Evolutionary conservation across 1,140 invertebrate genomes (phyloP), one percentile per base, ranked within the genome.

Genomic region (Drosophila oshimai): DNA sequence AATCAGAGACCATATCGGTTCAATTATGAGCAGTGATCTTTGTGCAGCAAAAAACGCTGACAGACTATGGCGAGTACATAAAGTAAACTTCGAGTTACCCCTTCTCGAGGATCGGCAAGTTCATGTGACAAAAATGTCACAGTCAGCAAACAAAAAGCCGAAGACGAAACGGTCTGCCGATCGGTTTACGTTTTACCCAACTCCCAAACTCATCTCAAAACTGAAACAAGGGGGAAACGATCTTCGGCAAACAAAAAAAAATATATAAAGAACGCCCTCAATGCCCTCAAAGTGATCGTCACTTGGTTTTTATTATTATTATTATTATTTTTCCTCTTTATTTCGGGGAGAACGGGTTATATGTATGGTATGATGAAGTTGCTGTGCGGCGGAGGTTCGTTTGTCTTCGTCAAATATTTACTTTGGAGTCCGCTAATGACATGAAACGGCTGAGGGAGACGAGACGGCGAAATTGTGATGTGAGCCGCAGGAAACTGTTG

Each of bases 381-480:
- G 42, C 58, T 29, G 24, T 24, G 41, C 54, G 55, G 57, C 57
- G 29, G 41, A 50, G 45, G 41, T 70, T 64, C 49, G 58, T 73
- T 73, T 73, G 58, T 73, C 69, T 54, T 72, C 53, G 12, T 73
- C 70, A 73, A 73, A 73, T 73, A 73, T 73, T 73, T 73, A 73
- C 69, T 73, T 73, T 53, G 49, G 69, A 55, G 69, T 37, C 70
- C 55, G 70, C 70, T 73, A 73, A 73, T 73, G 70, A 73, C 57
- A 73, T 71, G 51, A 71, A 69, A 58, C 68, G 55, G 49, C 6
- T 12, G 24, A 24, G 31, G 60, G 28, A 28, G 31, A 17, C n/a
- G 28, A 28, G 31, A 44, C 42, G 24, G 13, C 46, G 18, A 33
- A 49, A 49, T 34, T 49, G 18, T 49, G 46, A 49, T 61, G 36